Evolutionary conservation across 2,797 vertebrate genomes (phyloP), one percentile per base, ranked within the genome.

Genomic region (Molossus molossus): DNA sequence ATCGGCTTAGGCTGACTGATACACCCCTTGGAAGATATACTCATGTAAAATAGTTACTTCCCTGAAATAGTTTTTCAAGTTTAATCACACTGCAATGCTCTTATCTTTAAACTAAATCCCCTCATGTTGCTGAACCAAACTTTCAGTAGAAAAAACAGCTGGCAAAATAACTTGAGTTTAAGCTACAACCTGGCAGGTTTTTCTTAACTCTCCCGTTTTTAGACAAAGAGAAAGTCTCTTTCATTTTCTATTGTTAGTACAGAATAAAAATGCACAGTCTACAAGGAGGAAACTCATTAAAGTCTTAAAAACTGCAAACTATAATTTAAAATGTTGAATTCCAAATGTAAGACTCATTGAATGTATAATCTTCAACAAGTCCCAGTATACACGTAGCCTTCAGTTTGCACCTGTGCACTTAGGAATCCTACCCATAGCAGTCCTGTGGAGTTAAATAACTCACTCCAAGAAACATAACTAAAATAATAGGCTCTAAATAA

Each of bases 1-100:
- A 58, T 83, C 57, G 79, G 50, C 70, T 67, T 87, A 70, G 60
- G 20, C 70, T 70, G n/a, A 87, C 11, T 48, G 76, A 85, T 91
- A 70, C 12, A 93, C 89, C 62, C 84, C 95, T 82, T 62, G 81
- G 65, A 96, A 87, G 70, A 94, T 23, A 85, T 4, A 80, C 25
- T 80, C 86, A 95, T 91, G 83, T 79, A 96, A 96, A 87, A 87
- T 45, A 94, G 90, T 80, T 94, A 94, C 87, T 94, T 89, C 53
- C 40, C 27, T 92, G 65, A 94, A 94, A 82, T 89, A 55, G 14
- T 73, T 84, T 94, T 93, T 80, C 76, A 64, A 88, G n/a, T 94
- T 96, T 91, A 97, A 96, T 97, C 92, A 94, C 89, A 86, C 23
- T 65, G 37, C 29, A 29, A 81, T 90, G 33, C 4, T 62, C 72